A percentile compares a stretch with the other conserved stretches of the same genome.
These are phyloP conservation scores for Bujurquina vittata DNA, from an alignment of 2,113 vertebrate genomes.

Conservation along the genomic window DNA sequence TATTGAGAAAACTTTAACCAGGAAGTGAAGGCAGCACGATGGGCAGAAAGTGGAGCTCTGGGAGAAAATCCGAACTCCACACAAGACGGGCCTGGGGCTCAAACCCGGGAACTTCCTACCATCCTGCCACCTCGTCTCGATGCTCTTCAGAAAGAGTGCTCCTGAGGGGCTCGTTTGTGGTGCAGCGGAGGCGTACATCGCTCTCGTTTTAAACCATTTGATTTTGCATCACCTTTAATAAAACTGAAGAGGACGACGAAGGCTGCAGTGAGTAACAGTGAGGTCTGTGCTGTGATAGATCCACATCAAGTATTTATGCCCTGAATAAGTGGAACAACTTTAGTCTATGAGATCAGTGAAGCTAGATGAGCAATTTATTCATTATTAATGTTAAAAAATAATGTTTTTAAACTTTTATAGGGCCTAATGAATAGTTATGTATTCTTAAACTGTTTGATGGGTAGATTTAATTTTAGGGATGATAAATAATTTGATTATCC, in stretches of 20 bases:
- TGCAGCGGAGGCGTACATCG: too few species aligned
- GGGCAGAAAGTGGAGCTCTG: too few species aligned
- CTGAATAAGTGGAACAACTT: not conserved
- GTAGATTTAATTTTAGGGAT: not conserved
- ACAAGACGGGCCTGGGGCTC: not conserved
- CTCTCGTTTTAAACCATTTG: not conserved
- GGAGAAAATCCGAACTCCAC: rapidly evolving
- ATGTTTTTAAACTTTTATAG: not conserved
- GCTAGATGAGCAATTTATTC: not conserved
- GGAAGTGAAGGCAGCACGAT: too few species aligned
- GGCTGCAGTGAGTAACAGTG: not conserved
- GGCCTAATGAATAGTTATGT: not conserved
- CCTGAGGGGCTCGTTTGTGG: too few species aligned
- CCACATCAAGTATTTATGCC: not conserved
- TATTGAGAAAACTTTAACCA: too few species aligned
- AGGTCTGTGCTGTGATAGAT: not conserved
- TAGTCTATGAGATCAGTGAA: not conserved
- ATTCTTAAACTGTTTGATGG: not conserved
- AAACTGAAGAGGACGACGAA: too few species aligned
- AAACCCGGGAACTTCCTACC: not conserved
- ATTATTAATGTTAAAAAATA: not conserved
- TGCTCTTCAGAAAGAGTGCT: not conserved
- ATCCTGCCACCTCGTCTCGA: rapidly evolving
- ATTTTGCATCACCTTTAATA: not conserved
- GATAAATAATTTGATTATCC: too few species aligned